phyloP scores from a whole-genome alignment of 2,113 vertebrate species.

The Dasypus novemcinctus region DNA sequence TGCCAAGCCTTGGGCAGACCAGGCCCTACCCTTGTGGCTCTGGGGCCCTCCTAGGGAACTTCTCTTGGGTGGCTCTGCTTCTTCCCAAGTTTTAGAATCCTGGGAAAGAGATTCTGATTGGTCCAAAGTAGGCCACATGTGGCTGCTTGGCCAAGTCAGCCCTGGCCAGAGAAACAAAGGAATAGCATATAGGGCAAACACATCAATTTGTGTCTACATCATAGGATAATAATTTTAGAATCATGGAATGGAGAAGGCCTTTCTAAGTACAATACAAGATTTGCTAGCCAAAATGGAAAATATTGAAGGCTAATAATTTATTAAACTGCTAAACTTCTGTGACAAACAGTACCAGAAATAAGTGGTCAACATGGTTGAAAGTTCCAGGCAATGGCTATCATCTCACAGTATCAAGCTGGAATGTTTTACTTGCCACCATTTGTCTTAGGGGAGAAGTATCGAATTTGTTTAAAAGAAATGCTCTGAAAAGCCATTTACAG shows the following conservation, averaged over 20 bases:
- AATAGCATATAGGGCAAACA: neutral
- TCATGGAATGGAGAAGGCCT: neutral
- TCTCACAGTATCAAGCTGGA: constrained; percentile 30
- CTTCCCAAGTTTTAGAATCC: constrained; percentile 20
- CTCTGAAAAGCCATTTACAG: constrained; percentile 28
- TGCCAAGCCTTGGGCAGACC: neutral
- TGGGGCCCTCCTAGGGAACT: neutral
- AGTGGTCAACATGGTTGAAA: neutral
- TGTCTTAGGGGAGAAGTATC: constrained; percentile 27
- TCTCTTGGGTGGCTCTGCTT: neutral
- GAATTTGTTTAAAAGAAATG: constrained; percentile 15
- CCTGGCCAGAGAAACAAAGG: neutral
- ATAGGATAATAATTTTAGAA: neutral
- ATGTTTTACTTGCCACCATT: constrained; percentile 39
- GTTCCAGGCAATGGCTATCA: neutral
- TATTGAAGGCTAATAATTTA: neutral
- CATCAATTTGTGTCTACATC: neutral
- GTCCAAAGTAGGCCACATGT: neutral
- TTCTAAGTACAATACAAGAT: constrained; percentile 25
- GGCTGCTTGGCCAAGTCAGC: neutral
- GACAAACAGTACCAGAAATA: neutral
- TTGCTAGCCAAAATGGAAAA: constrained; percentile 26
- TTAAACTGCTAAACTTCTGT: constrained; percentile 47
- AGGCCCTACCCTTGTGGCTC: neutral
- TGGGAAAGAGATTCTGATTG: neutral